A percentile compares a stretch with the other conserved stretches of the same genome.
phyloP scores from a whole-genome alignment of 2,888 invertebrate species.

The Epinotia demarniana region DNA sequence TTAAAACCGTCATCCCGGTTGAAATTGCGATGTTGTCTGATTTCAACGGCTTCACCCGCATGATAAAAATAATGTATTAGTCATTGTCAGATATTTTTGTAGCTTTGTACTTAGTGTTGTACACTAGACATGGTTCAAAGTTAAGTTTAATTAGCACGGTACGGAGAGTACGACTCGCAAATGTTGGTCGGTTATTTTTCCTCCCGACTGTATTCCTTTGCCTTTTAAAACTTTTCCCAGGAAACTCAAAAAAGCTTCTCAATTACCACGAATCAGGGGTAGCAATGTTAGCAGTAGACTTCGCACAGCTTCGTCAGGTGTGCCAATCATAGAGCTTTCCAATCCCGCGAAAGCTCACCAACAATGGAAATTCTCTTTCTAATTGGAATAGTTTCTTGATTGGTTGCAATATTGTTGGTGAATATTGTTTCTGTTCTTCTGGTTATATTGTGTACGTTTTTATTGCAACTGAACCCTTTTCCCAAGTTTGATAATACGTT shows the following conservation, averaged over 20 bases:
- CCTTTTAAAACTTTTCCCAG: not conserved
- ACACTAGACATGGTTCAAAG: no score
- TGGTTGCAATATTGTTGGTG: not conserved
- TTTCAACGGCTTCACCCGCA: no score
- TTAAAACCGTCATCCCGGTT: no score
- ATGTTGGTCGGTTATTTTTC: no score
- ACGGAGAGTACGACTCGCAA: no score
- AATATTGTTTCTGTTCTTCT: not conserved
- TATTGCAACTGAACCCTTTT: not conserved
- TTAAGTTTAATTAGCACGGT: no score
- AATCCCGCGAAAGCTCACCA: not conserved
- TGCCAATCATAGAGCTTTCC: constrained; percentile 14
- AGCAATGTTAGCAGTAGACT: not conserved
- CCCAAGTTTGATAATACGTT: no score
- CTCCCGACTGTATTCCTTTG: not conserved
- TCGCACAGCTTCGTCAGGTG: not conserved
- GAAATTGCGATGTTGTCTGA: no score
- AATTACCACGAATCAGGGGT: not conserved
- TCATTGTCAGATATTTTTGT: no score
- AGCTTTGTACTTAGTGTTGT: no score
- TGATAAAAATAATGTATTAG: no score
- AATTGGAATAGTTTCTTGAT: constrained; percentile 24
- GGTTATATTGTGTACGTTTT: not conserved
- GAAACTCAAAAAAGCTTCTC: not conserved
- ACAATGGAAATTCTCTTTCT: constrained; percentile 4